A percentile compares a stretch with the other conserved stretches of the same genome.
These are phyloP conservation scores for Paradoxurus hermaphroditus DNA, from an alignment of 2,113 vertebrate species.

Conservation along the genomic window DNA sequence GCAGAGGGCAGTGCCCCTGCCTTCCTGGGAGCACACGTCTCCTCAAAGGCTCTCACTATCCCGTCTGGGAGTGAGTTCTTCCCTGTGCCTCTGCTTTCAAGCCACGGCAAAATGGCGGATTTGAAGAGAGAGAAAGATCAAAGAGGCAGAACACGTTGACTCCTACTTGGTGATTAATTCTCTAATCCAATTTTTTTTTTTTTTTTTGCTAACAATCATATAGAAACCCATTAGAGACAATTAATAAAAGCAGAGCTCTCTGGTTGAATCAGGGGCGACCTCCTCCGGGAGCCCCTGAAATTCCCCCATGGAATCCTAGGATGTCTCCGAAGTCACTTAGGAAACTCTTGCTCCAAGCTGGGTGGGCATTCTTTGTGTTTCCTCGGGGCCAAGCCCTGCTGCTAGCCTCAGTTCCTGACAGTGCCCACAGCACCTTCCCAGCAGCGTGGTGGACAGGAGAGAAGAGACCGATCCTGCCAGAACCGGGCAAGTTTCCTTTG, in stretches of 20 bases:
- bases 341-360: not conserved
- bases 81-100: not conserved
- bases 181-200: not conserved
- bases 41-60: not conserved
- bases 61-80: not conserved
- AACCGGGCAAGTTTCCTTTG: not conserved
- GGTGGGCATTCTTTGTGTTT: not conserved
- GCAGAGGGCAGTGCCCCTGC: accelerated
- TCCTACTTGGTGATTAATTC: not conserved
- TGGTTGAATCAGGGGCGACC: not conserved
- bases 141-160: not conserved
- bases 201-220: not conserved
- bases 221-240: not conserved
- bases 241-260: not conserved
- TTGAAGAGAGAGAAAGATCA: not conserved
- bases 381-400: not conserved
- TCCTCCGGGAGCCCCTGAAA: not conserved
- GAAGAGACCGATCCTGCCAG: not conserved
- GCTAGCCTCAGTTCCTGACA: not conserved
- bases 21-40: accelerated
- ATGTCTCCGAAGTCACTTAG: not conserved
- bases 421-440: not conserved
- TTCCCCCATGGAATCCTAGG: not conserved
- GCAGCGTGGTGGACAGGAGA: not conserved
- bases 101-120: not conserved